A percentile compares a stretch with the other conserved stretches of the same genome.
Conservation (phyloP, 1,140 invertebrate genomes). For the Macrobrachium rosenbergii region DNA sequence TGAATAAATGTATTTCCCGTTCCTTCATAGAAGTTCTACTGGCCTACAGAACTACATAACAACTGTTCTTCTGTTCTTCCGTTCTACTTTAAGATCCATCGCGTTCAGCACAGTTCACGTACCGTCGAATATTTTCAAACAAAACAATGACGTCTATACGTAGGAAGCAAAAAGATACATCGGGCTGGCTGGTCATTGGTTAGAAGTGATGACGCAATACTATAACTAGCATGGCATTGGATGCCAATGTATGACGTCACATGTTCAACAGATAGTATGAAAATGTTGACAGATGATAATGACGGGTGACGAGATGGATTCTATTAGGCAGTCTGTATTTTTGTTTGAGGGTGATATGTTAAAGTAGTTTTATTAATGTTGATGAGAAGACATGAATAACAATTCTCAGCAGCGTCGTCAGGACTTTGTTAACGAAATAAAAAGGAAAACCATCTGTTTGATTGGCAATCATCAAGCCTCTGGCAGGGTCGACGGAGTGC, state of each 20-base stretch:
- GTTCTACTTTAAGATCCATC: too few relatives aligned
- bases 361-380: too few relatives aligned
- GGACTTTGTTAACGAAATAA: background rate
- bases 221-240: background rate
- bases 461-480: background rate
- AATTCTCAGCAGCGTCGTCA: background rate
- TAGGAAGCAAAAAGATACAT: too few relatives aligned
- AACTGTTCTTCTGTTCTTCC: too few relatives aligned
- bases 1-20: too few relatives aligned
- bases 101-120: too few relatives aligned
- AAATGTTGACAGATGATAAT: background rate
- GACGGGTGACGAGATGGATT: background rate
- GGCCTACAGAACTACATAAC: too few relatives aligned
- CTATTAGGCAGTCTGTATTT: too few relatives aligned
- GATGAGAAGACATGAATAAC: background rate
- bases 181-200: background rate
- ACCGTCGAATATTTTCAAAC: too few relatives aligned
- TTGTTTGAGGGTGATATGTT: too few relatives aligned
- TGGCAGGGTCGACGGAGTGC: background rate
- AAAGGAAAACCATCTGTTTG: background rate
- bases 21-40: too few relatives aligned
- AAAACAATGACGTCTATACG: too few relatives aligned
- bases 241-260: background rate
- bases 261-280: constrained; percentile 15
- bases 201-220: background rate